These are phyloP conservation scores for Cerceris rybyensis DNA, from an alignment of 2,888 invertebrate genomes.

Conservation along the genomic window DNA sequence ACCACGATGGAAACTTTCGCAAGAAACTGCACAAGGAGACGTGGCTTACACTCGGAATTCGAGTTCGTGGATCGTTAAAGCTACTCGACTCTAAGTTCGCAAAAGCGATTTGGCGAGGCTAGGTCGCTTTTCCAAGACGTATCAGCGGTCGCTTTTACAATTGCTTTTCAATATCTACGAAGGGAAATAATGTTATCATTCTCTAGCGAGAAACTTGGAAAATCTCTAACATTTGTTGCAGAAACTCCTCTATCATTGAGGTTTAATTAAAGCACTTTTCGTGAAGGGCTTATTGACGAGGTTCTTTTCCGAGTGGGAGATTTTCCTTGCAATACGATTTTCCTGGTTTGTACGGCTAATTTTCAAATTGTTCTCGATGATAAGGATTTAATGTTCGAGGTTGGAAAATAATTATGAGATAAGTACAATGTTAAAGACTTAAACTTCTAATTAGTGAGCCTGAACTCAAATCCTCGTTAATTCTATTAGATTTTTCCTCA, in stretches of 20 bases:
- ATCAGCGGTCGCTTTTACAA: neutral
- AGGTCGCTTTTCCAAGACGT: neutral
- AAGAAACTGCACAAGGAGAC: neutral
- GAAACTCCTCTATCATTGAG: neutral
- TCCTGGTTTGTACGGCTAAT: no score
- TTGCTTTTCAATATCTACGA: neutral
- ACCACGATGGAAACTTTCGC: neutral
- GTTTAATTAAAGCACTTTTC: no score
- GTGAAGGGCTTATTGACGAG: no score
- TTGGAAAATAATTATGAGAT: no score
- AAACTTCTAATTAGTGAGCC: no score
- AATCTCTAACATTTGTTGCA: neutral
- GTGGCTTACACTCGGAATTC: neutral
- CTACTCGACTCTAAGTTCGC: neutral
- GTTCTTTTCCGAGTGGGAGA: no score
- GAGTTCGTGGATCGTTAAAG: slow-evolving; percentile 1
- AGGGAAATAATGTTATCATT: neutral
- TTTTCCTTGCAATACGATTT: no score
- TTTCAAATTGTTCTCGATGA: no score
- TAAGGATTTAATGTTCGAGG: no score
- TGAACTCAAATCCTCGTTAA: no score
- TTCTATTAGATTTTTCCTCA: no score
- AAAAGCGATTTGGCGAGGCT: neutral
- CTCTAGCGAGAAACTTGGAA: neutral
- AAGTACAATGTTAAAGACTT: no score